Conservation (phyloP, 2,797 vertebrate species). For the Microctenopoma lineatum region DNA sequence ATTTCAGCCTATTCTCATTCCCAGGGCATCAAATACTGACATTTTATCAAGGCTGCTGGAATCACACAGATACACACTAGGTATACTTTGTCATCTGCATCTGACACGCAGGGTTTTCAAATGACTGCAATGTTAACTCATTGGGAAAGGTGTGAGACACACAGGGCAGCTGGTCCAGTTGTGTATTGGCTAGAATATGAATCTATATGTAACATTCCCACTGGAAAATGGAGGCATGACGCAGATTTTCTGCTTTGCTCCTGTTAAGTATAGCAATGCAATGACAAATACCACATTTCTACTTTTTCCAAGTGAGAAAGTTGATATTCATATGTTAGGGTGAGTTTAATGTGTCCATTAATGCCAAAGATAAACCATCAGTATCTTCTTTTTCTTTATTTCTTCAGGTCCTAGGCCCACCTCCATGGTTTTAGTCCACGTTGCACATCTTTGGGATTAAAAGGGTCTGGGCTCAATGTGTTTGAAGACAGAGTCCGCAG, state of each 20-base stretch:
- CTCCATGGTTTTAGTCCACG: conserved; percentile 9
- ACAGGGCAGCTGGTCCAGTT: background rate
- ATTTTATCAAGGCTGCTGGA: background rate
- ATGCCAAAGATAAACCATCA: no score
- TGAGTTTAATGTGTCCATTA: no score
- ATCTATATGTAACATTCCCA: background rate
- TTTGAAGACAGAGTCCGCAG: conserved; percentile 37
- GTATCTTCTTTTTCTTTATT: background rate
- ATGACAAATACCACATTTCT: no score
- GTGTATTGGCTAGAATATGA: background rate
- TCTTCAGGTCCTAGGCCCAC: conserved; percentile 16
- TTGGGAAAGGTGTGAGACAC: background rate
- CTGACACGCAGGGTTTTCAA: background rate
- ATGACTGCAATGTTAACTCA: background rate
- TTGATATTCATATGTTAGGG: no score
- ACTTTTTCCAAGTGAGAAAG: no score
- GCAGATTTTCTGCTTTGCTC: no score
- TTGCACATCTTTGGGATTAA: conserved; percentile 34
- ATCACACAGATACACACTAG: background rate
- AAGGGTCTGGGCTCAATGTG: conserved; percentile 14
- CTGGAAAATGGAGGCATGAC: background rate
- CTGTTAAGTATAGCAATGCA: no score
- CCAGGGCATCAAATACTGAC: background rate
- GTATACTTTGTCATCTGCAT: background rate
- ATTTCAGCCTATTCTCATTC: background rate